phyloP scores from a whole-genome alignment of 2,797 vertebrate genomes.

The Characodon lateralis region DNA sequence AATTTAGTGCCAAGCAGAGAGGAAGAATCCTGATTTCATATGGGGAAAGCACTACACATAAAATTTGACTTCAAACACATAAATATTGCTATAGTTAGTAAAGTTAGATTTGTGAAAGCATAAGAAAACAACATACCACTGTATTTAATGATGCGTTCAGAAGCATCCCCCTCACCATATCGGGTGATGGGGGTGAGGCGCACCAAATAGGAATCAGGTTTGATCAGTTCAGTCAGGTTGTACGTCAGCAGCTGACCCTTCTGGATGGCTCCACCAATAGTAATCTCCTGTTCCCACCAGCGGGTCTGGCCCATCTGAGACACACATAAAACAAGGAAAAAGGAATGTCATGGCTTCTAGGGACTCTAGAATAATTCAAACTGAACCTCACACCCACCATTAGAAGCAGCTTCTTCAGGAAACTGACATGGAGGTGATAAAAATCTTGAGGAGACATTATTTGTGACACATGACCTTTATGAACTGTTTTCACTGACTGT shows the following conservation, averaged over 20 bases:
- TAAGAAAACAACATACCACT: constrained; percentile 42
- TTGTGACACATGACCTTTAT: too few species aligned
- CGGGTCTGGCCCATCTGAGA: constrained; percentile 89
- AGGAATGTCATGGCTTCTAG: neutral
- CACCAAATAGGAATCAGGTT: constrained; percentile 93
- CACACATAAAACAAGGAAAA: neutral
- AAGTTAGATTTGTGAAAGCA: neutral
- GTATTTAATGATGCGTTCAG: constrained; percentile 91
- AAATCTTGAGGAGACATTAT: too few species aligned
- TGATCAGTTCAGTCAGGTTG: constrained; percentile 93
- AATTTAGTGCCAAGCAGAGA: neutral
- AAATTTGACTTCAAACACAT: neutral
- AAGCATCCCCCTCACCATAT: constrained; percentile 93
- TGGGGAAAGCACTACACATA: neutral
- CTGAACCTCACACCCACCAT: too few species aligned
- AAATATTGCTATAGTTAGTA: neutral
- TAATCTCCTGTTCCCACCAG: constrained; percentile 97
- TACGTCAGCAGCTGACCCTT: constrained; percentile 93
- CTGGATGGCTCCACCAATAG: constrained; percentile 88
- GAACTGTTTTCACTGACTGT: too few species aligned
- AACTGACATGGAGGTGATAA: too few species aligned
- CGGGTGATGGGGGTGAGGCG: constrained; percentile 94
- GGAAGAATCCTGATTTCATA: neutral
- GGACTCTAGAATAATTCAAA: neutral
- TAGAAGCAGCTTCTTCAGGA: too few species aligned